phyloP scores from a whole-genome alignment of 2,888 invertebrate species.

The Diarsia mendica region DNA sequence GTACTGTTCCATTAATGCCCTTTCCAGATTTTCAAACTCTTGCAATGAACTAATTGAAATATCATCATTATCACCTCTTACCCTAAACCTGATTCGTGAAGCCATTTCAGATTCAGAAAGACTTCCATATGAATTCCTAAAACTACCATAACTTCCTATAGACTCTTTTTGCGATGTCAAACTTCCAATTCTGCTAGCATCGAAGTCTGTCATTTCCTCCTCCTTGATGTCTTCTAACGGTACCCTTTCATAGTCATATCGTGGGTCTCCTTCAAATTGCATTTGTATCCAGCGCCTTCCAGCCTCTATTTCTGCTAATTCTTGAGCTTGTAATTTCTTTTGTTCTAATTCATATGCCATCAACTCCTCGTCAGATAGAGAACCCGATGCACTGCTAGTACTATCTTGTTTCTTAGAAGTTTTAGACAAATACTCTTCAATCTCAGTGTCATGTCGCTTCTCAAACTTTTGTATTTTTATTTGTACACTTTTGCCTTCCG shows the following conservation, averaged over 20 bases:
- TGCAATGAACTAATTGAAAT: constrained; percentile 97
- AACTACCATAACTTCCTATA: constrained; percentile 94
- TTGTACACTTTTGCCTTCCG: constrained; percentile 95
- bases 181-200: constrained; percentile 94
- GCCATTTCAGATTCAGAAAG: constrained; percentile 97
- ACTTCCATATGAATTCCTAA: constrained; percentile 97
- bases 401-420: constrained; percentile 92
- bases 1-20: constrained; percentile 95
- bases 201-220: constrained; percentile 96
- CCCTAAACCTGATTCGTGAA: constrained; percentile 95
- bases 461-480: constrained; percentile 90
- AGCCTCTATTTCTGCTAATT: constrained; percentile 91
- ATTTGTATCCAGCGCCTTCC: constrained; percentile 97
- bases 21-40: constrained; percentile 98
- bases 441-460: constrained; percentile 92
- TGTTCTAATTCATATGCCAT: constrained; percentile 93
- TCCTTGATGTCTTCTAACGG: constrained; percentile 97
- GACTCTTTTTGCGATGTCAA: constrained; percentile 94
- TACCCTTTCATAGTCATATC: constrained; percentile 95
- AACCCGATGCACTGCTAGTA: constrained; percentile 90
- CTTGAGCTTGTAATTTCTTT: constrained; percentile 86
- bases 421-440: constrained; percentile 93
- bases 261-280: constrained; percentile 95
- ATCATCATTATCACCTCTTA: constrained; percentile 97
- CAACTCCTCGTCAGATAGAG: constrained; percentile 91